Conservation (phyloP, 2,888 invertebrate species). For the Ochropacha duplaris region DNA sequence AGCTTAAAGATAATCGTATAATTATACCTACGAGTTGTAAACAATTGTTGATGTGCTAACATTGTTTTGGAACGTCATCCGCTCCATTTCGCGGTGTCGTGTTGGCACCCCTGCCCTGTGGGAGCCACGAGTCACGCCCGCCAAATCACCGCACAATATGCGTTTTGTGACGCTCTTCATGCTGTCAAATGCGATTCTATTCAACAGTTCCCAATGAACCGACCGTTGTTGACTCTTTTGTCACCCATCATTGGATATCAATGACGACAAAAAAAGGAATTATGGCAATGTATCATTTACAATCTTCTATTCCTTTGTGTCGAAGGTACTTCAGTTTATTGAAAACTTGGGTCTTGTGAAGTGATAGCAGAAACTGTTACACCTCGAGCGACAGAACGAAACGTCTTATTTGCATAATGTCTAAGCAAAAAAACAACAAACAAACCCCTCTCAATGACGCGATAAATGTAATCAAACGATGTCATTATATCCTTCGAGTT, state of each 20-base stretch:
- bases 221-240: constrained; percentile 39
- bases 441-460: constrained; percentile 72
- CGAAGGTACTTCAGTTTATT: background rate
- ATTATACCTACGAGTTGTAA: no score
- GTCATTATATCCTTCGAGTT: constrained; percentile 68
- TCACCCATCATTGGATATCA: constrained; percentile 45
- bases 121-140: constrained; percentile 17
- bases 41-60: background rate
- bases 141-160: constrained; percentile 37
- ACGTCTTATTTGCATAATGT: constrained; percentile 67
- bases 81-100: background rate
- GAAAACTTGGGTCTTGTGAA: background rate
- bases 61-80: background rate
- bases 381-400: constrained; percentile 28
- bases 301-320: constrained; percentile 11
- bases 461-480: constrained; percentile 73
- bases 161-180: constrained; percentile 35
- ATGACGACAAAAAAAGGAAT: constrained; percentile 35
- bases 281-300: constrained; percentile 34
- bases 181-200: constrained; percentile 36
- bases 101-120: background rate
- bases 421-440: constrained; percentile 54
- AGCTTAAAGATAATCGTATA: no score
- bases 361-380: constrained; percentile 8
- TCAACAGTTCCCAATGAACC: constrained; percentile 25